Base-by-base conservation (phyloP, 2,797 vertebrate genomes). In the Tympanoctomys barrerae region DNA sequence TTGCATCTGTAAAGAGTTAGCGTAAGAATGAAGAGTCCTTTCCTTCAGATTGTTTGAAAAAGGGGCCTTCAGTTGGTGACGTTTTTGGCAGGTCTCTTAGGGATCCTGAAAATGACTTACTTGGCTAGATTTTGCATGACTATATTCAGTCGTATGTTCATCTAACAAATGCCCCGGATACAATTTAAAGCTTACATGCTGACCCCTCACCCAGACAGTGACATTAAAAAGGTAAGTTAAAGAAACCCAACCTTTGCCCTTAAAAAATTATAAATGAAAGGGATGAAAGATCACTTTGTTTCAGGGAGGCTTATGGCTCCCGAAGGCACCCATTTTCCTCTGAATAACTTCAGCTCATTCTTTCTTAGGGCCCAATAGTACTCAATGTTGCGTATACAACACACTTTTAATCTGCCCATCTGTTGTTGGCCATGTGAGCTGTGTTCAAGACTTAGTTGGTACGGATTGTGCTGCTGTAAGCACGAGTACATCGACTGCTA, bases 111-210 rank as follows among this genome's bases (percentile, higher is more conserved):
- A 21, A 39, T 24, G 8, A 5, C 11, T 13, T 13, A 19, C 24
- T 52, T 31, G 36, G 16, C n/a, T 57, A 39, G 31, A 28, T 5
- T 52, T 7, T 64, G 26, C 42, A 1, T 61, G 49, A 11, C 24
- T 42, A 9, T 5, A 26, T 1, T 28, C 33, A 1, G 36, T 73
- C 28, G 19, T 64, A 81, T 4, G 54, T 2, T 21, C n/a, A 28
- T 24, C 33, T 21, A n/a, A 28, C 52, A 66, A 52, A 71, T 22
- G 24, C 0, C 0, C 0, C 5, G 1, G 1, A 22, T 11, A 21
- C 1, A 59, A 0, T 6, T 31, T 7, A 57, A 42, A 21, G 31
- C 22, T 28, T 31, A 8, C 36, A 24, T 2, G 7, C 5, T 77
- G 42, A 49, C 71, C 42, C 2, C 3, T 61, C 73, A 66, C 54